phyloP scores from a whole-genome alignment of 1,140 invertebrate species.

The Macrobrachium nipponense region DNA sequence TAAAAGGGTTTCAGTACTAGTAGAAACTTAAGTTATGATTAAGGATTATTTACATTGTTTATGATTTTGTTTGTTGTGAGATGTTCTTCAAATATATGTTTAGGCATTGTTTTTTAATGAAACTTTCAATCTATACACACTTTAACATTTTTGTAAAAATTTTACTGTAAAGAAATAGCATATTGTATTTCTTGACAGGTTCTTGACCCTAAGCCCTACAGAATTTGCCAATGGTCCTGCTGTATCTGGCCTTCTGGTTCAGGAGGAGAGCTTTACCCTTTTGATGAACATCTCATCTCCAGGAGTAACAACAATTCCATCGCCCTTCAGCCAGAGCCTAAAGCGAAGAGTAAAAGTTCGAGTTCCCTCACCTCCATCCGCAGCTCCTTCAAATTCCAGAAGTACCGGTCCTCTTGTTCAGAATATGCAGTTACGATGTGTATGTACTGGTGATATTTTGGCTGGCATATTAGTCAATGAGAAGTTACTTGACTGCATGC shows the following conservation, averaged over 20 bases:
- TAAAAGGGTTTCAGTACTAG: too few species aligned
- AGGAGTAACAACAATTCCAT: constrained; percentile 70
- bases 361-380: constrained; percentile 5
- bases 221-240: constrained; percentile 85
- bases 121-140: too few species aligned
- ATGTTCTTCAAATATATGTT: too few species aligned
- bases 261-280: constrained; percentile 81
- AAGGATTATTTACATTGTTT: too few species aligned
- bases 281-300: constrained; percentile 82
- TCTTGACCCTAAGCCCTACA: constrained; percentile 80
- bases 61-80: too few species aligned
- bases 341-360: constrained; percentile 34
- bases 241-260: constrained; percentile 77
- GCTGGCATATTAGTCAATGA: constrained; percentile 73
- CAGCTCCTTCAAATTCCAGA: background rate
- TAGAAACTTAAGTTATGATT: too few species aligned
- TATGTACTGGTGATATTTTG: constrained; percentile 49
- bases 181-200: constrained; percentile 66
- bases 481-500: constrained; percentile 76
- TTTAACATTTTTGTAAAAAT: background rate
- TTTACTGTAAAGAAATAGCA: background rate
- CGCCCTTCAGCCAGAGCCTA: constrained; percentile 24
- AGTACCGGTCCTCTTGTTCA: constrained; percentile 10
- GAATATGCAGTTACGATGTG: constrained; percentile 35
- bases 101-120: too few species aligned